Evolutionary conservation across 2,113 vertebrate genomes (phyloP), one percentile per base, ranked within the genome.

Genomic region (Mastomys coucha): DNA sequence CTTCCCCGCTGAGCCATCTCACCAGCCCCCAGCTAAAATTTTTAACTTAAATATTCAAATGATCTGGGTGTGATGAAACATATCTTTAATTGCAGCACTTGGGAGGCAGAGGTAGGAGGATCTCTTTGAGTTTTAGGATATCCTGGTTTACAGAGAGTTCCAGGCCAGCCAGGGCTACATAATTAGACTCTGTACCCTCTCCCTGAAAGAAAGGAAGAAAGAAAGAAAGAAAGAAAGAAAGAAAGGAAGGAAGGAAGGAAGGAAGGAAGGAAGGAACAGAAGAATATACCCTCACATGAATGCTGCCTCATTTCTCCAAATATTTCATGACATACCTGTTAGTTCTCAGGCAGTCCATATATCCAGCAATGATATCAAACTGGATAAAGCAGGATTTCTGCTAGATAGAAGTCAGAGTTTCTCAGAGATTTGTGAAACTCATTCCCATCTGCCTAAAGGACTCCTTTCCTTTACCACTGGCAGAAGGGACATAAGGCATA

Each of bases 241-340:
- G 4, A 26, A 0, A 24, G 9, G 17, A 5, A 11, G 42, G 42
- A 13, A 12, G 9, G 22, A 7, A 72, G 36, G 22, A 14, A 33
- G 28, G 22, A 10, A 39, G 36, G 10, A 10, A 39, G 5, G 13
- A 1, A 24, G 4, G 13, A 6, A 5, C 11, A 28, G 24, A 10
- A 42, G 14, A 36, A 9, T 6, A 28, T 31, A 14, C 0, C 75
- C 26, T 77, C 75, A 77, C 14, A 49, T 77, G 26, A 49, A 49
- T 31, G 63, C 53, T 85, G 31, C 49, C 39, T 91, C 58, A 78
- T 77, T 91, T 86, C 76, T 96, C 72, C 85, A 82, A 76, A 89
- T 14, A 58, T 65, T 89, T 86, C 58, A 42, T 75, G 45, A 42
- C 58, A 16, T 80, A 19, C 76, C 91, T 94, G 49, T 85, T 49